Evolutionary conservation across 2,797 vertebrate genomes (phyloP).

Genomic region (Anguilla marmorata): DNA sequence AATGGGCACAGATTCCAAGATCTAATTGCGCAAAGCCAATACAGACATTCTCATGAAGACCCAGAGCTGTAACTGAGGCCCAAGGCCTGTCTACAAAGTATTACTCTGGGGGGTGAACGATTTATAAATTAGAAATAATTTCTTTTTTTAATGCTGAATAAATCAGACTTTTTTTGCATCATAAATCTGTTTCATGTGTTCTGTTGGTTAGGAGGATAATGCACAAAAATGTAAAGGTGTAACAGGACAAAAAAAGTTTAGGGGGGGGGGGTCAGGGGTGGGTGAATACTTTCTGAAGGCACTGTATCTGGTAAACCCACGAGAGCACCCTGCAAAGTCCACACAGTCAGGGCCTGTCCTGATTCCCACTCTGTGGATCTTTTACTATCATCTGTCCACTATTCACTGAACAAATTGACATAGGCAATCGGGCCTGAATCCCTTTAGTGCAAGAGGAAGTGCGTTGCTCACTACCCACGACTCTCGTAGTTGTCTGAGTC

Average conservation of each 20-base stretch:
- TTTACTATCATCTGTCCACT: too few species aligned
- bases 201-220: not conserved
- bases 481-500: not conserved
- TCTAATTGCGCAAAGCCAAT: not conserved
- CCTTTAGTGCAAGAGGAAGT: not conserved
- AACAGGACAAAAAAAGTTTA: too few species aligned
- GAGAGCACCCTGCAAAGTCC: not conserved
- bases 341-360: not conserved
- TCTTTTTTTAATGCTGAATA: not conserved
- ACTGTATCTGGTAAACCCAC: not conserved
- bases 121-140: not conserved
- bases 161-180: not conserved
- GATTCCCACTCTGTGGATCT: not conserved
- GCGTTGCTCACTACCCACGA: not conserved
- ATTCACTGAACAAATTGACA: not conserved
- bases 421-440: not conserved
- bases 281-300: not conserved
- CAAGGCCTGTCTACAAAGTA: not conserved
- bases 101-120: not conserved
- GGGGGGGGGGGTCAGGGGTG: too few species aligned
- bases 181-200: not conserved
- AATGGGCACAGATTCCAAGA: not conserved
- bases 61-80: not conserved
- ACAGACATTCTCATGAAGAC: slow-evolving; percentile 1
- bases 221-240: too few species aligned